Base-by-base conservation (phyloP, 2,797 vertebrate species). In the Sphaeramia orbicularis region DNA sequence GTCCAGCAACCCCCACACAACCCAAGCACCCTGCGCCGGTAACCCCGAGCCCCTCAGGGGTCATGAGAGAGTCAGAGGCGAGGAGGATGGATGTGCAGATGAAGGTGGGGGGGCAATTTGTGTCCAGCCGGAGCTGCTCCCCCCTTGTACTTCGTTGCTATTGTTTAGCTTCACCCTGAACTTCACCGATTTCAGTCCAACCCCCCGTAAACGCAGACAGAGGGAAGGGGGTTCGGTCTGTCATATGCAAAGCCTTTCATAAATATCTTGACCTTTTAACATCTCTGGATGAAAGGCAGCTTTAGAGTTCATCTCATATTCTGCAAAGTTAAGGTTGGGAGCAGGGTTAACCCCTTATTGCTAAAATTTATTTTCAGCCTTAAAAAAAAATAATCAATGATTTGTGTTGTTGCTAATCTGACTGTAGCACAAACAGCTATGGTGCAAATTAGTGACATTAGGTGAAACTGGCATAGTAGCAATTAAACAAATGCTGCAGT, bases 31-130 rank as follows among this genome's bases (percentile, higher is more conserved):
- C 76, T 70, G 59, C 71, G 66, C 47, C 52, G 41, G 60, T 84
- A 84, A 92, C 89, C 86, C 74, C 47, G 4, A 84, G 71, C 70
- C 80, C 78, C 75, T 89, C 55, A 49, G 73, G 83, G 91, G 91
- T 91, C 89, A 90, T 91, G 87, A 85, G 90, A 90, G 91, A 93
- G 84, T 88, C 90, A 87, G 77, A 77, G 80, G 78, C 81, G 66
- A 65, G 81, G 59, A 81, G 86, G 81, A 73, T 87, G 80, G 81
- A 89, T 90, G 83, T 86, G 73, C 41, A 74, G 59, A 82, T 81
- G 68, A 67, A 41, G 70, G 55, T 43, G 66, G 58, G 58, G 32
- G 71, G 71, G 56, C 75, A 74, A 85, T 49, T 76, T 86, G 84
- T 76, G 86, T 88, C 85, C 83, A 78, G 83, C 41, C 54, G 43